These are phyloP conservation scores for Yponomeuta sedellus DNA, from an alignment of 2,888 invertebrate genomes.

Conservation along the genomic window DNA sequence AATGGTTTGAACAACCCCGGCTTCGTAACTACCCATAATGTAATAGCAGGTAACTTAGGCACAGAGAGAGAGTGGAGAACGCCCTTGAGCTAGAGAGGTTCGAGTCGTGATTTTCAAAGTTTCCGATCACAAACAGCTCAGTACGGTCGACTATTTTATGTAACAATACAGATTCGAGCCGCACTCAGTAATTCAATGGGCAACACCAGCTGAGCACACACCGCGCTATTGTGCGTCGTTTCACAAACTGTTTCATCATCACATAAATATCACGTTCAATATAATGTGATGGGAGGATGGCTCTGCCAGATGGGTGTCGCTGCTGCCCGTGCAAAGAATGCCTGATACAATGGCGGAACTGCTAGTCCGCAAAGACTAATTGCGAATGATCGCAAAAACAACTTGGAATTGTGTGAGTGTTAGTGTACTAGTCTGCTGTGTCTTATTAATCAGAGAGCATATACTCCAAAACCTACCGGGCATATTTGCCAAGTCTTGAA, in stretches of 20 bases:
- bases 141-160: conserved; percentile 35
- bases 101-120: not conserved
- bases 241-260: conserved; percentile 51
- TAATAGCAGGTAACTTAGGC: not conserved
- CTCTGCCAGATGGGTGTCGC: not conserved
- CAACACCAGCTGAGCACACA: conserved; percentile 49
- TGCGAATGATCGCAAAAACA: too few species aligned
- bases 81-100: not conserved
- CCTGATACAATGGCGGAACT: too few species aligned
- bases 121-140: conserved; percentile 12
- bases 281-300: conserved; percentile 11
- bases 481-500: too few species aligned
- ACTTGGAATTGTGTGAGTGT: too few species aligned
- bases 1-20: not conserved
- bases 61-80: not conserved
- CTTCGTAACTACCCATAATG: not conserved
- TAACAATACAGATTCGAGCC: conserved; percentile 49
- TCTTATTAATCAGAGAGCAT: too few species aligned
- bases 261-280: conserved; percentile 39
- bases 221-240: conserved; percentile 48
- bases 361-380: too few species aligned
- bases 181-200: conserved; percentile 49
- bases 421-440: too few species aligned
- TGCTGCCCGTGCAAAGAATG: not conserved
- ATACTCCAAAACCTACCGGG: too few species aligned